Evolutionary conservation across 2,888 invertebrate species (phyloP), one percentile per base, ranked within the genome.

Genomic region (Graphium colonna): DNA sequence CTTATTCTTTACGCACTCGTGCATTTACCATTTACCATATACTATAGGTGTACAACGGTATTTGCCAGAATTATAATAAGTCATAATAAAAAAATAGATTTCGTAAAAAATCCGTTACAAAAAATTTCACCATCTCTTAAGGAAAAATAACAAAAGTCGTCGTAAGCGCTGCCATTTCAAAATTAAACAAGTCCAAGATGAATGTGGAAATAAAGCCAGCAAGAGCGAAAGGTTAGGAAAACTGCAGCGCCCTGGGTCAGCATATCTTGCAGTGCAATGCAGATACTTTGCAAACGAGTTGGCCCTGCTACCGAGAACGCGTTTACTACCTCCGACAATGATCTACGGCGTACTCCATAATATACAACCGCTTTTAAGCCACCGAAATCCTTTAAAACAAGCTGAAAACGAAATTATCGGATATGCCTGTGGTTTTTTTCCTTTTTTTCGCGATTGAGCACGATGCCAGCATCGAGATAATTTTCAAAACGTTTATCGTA

Each of bases 221-320:
- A n/a, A n/a, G n/a, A n/a, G n/a, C 26, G 26, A 26, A 26, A 26
- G 7, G 9, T 31, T 9, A 31, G 31, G 4, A 5, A 31, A 31
- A 31, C 9, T 9, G 10, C 8, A 31, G 3, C 31, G 18, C 36
- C 17, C 8, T 7, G 9, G 31, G 31, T 31, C 31, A 31, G 49
- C 36, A 49, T 33, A 15, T 40, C 31, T 21, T 49, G 49, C 40
- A 49, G 16, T 33, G 38, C 28, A 17, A 41, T 51, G 39, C 33
- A 51, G 51, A 48, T 28, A 49, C 62, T 67, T 71, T 69, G 64
- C 60, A 69, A 84, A 84, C 82, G 67, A 55, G 82, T 81, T 77
- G 63, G 54, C 57, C 61, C 55, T 58, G 78, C 82, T 85, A 82
- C 85, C 65, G 73, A 74, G 80, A 81, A 81, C 69, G 71, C 69